Conservation (phyloP, 2,888 invertebrate species). For the Thereva unica region DNA sequence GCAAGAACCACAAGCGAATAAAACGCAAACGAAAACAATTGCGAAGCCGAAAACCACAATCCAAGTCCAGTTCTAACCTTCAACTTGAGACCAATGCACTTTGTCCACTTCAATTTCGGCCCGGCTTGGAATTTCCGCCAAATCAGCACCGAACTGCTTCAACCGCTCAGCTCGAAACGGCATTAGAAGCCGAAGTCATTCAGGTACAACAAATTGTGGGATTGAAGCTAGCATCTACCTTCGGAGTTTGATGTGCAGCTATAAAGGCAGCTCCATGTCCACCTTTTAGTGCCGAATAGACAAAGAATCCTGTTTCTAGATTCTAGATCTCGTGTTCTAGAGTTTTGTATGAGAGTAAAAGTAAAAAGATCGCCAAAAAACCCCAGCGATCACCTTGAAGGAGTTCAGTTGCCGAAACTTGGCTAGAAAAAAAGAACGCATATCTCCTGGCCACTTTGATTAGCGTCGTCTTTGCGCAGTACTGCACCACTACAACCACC, state of each 20-base stretch:
- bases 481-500: too few species aligned
- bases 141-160: neutral
- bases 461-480: neutral
- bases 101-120: neutral
- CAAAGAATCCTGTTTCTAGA: too few species aligned
- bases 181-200: constrained; percentile 3
- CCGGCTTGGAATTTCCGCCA: neutral
- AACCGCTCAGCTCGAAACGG: neutral
- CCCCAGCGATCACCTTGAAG: constrained; percentile 30
- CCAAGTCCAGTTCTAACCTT: neutral
- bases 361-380: too few species aligned
- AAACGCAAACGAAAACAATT: neutral
- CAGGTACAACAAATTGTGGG: too few species aligned
- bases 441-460: neutral
- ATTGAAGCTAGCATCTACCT: too few species aligned
- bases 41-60: neutral
- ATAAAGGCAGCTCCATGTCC: too few species aligned
- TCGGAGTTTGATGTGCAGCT: too few species aligned
- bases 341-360: too few species aligned
- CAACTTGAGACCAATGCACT: constrained; percentile 14
- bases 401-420: constrained; percentile 28
- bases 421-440: neutral
- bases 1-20: neutral
- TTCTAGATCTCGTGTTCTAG: too few species aligned
- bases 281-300: too few species aligned